Conservation (phyloP, 1,140 invertebrate species). For the Diuraphis noxia region DNA sequence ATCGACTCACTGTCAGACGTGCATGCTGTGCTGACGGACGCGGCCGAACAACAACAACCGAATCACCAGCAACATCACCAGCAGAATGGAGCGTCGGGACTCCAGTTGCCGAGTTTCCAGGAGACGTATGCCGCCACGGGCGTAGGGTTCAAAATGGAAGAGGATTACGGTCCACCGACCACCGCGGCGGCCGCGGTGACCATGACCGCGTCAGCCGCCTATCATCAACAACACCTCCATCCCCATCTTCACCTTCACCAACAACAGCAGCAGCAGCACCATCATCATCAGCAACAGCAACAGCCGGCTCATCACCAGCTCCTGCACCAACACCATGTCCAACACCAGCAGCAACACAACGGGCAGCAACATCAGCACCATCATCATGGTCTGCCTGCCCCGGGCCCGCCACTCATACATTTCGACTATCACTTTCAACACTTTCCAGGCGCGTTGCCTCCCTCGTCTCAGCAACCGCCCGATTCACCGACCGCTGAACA, state of each 20-base stretch:
- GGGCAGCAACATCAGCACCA: background rate
- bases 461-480: slow-evolving; percentile 59
- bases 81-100: slow-evolving; percentile 65
- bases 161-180: slow-evolving; percentile 69
- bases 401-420: slow-evolving; percentile 60
- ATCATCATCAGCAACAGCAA: slow-evolving; percentile 56
- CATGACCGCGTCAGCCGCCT: slow-evolving; percentile 46
- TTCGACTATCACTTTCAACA: slow-evolving; percentile 59
- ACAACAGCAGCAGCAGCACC: slow-evolving; percentile 56
- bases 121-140: slow-evolving; percentile 57
- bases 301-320: slow-evolving; percentile 38
- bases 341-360: slow-evolving; percentile 15
- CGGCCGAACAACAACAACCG: slow-evolving; percentile 78
- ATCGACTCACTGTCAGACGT: slow-evolving; percentile 60
- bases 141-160: slow-evolving; percentile 60
- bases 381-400: slow-evolving; percentile 54
- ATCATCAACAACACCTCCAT: slow-evolving; percentile 57
- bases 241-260: slow-evolving; percentile 56
- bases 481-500: slow-evolving; percentile 57
- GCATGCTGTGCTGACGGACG: slow-evolving; percentile 63
- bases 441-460: slow-evolving; percentile 64
- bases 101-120: slow-evolving; percentile 59
- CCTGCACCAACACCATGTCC: slow-evolving; percentile 58
- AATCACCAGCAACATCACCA: slow-evolving; percentile 58
- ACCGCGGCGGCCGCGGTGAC: slow-evolving; percentile 48